Percentiles rank a stretch among this genome's conserved stretches.
phyloP scores from a whole-genome alignment of 2,888 invertebrate genomes.

The Apamea anceps region DNA sequence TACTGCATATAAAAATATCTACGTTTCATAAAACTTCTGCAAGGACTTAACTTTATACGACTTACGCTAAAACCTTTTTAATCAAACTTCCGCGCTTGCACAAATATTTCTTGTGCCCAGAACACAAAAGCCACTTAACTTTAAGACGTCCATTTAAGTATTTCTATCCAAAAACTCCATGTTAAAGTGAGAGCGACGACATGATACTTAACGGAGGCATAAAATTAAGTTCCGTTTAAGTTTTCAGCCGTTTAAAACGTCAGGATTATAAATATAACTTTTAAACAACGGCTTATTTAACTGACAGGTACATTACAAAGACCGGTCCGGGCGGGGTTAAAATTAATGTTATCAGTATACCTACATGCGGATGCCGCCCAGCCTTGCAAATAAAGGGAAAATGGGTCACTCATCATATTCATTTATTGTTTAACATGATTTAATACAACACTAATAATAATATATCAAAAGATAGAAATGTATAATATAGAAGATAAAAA shows the following conservation, averaged over 20 bases:
- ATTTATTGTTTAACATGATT: conserved; percentile 17
- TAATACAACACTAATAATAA: neutral
- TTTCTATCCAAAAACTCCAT: neutral
- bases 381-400: conserved; percentile 23
- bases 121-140: neutral
- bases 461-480: neutral
- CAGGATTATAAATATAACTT: conserved; percentile 35
- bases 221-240: neutral
- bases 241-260: conserved; percentile 11
- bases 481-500: neutral
- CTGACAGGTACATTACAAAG: conserved; percentile 33
- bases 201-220: neutral
- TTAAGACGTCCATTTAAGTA: neutral
- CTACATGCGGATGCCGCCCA: conserved; percentile 24
- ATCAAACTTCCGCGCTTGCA: neutral
- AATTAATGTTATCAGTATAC: conserved; percentile 29
- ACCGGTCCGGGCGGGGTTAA: conserved; percentile 27
- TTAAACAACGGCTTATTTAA: conserved; percentile 32
- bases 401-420: conserved; percentile 25
- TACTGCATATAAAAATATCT: neutral
- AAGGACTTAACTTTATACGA: neutral
- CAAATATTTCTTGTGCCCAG: neutral
- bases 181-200: neutral
- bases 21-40: neutral
- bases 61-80: neutral